Evolutionary conservation across 2,113 vertebrate species (phyloP), one percentile per base, ranked within the genome.

Genomic region (Caretta caretta): DNA sequence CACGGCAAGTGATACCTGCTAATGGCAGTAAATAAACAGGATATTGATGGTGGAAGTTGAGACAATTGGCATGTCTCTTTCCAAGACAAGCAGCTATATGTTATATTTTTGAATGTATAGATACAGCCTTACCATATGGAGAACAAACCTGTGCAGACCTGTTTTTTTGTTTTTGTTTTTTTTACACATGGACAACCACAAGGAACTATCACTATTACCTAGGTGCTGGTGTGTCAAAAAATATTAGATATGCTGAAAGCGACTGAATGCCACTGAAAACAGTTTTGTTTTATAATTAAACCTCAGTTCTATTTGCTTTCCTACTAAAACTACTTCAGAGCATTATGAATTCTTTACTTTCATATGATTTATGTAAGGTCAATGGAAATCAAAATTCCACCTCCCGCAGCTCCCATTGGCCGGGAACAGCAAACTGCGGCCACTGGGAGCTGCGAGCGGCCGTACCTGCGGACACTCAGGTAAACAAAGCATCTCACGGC

Each of bases 171-270:
- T 53, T 53, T 53, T 53, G 2, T 53, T 54, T 78, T 87, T 83
- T 92, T 69, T 83, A 62, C 54, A 83, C 62, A 76, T 29, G 57
- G 69, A 87, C 82, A 88, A 19, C 72, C 72, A n/a, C 54, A 56
- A 81, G 90, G 80, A 88, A 56, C 42, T 38, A 78, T 65, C 54
- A 83, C 53, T 65, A 31, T 92, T 80, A 46, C 81, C 50, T 84
- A 84, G 53, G 80, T 87, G 87, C 54, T 53, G 51, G 54, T 53
- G 50, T 88, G 91, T 92, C 54, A 92, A 84, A 88, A 83, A 92
- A 88, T 27, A 84, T 83, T 92, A 87, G 87, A 87, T 92, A 78
- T 48, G n/a, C 81, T 88, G 69, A 92, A 92, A n/a, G 86, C 83
- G 54, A 79, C 62, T 83, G 22, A 76, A 65, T 88, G 54, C 80